Base-by-base conservation (phyloP, 1,140 invertebrate genomes). In the Grapholita molesta region DNA sequence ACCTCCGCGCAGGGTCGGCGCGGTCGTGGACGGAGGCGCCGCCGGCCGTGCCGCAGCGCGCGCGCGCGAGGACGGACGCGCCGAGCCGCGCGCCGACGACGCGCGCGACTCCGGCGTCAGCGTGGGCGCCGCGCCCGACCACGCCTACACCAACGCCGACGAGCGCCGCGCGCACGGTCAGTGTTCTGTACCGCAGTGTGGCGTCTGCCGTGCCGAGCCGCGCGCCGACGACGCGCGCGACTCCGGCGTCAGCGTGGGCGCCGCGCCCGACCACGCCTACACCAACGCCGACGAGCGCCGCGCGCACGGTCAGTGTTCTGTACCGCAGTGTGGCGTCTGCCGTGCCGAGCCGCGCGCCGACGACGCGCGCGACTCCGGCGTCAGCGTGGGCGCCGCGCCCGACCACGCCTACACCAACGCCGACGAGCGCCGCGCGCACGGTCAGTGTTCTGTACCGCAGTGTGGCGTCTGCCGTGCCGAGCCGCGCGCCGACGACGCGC, bases 81-180 rank as follows among this genome's bases (percentile, higher is more conserved):
- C 73, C 7, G 64, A 28, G 23, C 21, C 5, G 7, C 67, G 67
- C 30, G 68, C 70, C 8, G 77, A 79, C 35, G 88, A 88, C 66
- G 84, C 84, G 53, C 80, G 88, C 9, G 88, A 90, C 74, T 89
- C 88, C n/a, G 88, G 88, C 64, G 85, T 90, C 55, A 85, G 86
- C 69, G 82, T 88, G 6, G 38, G 38, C 38, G n/a, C 8, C 38
- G 38, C n/a, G n/a, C n/a, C 38, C 38, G 88, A 90, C 73, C 85
- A 89, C 69, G 75, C 78, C 23, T 88, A 89, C 68, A 82, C 81
- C 65, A 90, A 89, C 70, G 80, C 87, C 0, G 81, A 80, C 23
- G 83, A 86, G 2, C 72, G 76, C 8, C 72, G 71, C 15, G 64
- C 70, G 24, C 73, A 84, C 66, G 80, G 82, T 82, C 68, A 65